Evolutionary conservation across 2,797 vertebrate species (phyloP).

Genomic region (Glossophaga mutica): DNA sequence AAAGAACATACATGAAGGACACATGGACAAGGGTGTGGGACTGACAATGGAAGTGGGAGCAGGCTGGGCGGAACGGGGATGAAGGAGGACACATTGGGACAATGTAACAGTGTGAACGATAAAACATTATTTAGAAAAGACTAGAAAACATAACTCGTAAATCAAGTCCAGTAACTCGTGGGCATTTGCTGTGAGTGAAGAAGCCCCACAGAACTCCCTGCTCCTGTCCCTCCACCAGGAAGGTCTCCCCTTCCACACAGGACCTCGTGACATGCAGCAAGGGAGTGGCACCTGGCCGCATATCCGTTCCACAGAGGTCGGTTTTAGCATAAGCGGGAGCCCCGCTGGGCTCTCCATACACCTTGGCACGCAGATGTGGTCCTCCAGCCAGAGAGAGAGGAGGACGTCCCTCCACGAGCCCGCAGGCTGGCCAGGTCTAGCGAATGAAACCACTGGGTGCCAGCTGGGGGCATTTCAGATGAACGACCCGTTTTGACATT

Average conservation of each 20-base stretch:
- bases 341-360: not conserved
- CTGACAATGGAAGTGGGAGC: too few species aligned
- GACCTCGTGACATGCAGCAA: not conserved
- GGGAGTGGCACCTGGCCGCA: too few species aligned
- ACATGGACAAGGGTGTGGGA: too few species aligned
- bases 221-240: not conserved
- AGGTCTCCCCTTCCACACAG: not conserved
- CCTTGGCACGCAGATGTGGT: not conserved
- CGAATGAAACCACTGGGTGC: not conserved
- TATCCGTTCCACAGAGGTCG: not conserved
- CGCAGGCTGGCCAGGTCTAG: not conserved
- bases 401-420: not conserved
- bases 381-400: not conserved
- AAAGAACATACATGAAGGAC: too few species aligned
- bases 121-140: not conserved
- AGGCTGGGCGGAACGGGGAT: too few species aligned
- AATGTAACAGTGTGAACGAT: too few species aligned
- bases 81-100: too few species aligned
- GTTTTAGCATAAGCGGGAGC: not conserved
- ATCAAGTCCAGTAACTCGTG: not conserved
- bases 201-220: rapidly evolving
- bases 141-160: not conserved
- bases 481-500: not conserved
- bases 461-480: not conserved
- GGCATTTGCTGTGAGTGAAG: not conserved